Base-by-base conservation (phyloP, 2,888 invertebrate genomes). In the Synanthedon andrenaeformis region DNA sequence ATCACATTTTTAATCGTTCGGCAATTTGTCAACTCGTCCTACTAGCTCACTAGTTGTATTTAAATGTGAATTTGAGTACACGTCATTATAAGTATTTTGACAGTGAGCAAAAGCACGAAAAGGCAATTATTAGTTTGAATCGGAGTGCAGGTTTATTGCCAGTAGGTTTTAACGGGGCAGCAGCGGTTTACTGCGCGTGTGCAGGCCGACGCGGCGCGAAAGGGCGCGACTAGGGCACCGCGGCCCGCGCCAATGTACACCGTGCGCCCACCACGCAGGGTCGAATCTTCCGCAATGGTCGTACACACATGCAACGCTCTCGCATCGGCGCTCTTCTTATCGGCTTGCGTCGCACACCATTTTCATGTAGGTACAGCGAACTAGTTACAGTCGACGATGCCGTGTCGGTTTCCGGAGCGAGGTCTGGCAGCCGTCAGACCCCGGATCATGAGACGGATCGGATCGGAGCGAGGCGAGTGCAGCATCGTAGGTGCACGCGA, bases 91-190 rank as follows among this genome's bases (percentile, higher is more conserved):
- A 45, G 13, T 13, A 45, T 45, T 45, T n/a, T 45, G 45, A 45
- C 45, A 45, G 45, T 45, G 45, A 45, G 45, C 28, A 35, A 35
- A 35, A 35, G 35, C 45, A 45, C 45, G 45, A 45, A 60, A 63
- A 68, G 65, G 55, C 60, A 63, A 60, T 62, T 62, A 64, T 65
- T 65, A 63, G 70, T 68, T 67, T 59, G 58, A 60, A 65, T 63
- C 61, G 60, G 63, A 62, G 63, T 60, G 58, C 67, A 62, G 68
- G 61, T 69, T 64, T 61, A 64, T 66, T 60, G 58, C 62, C 59
- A 63, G 59, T 62, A 62, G 61, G 62, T 62, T 61, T 56, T 61
- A 59, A 62, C 59, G 58, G 59, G 58, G 61, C 55, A 53, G 55
- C 54, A 57, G 53, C 55, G 5, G 51, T 59, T 61, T 59, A 61